Percentiles rank a stretch among this genome's conserved stretches.
These are phyloP conservation scores for Malurus splendens DNA, from an alignment of 2,797 vertebrate species.

Conservation along the genomic window DNA sequence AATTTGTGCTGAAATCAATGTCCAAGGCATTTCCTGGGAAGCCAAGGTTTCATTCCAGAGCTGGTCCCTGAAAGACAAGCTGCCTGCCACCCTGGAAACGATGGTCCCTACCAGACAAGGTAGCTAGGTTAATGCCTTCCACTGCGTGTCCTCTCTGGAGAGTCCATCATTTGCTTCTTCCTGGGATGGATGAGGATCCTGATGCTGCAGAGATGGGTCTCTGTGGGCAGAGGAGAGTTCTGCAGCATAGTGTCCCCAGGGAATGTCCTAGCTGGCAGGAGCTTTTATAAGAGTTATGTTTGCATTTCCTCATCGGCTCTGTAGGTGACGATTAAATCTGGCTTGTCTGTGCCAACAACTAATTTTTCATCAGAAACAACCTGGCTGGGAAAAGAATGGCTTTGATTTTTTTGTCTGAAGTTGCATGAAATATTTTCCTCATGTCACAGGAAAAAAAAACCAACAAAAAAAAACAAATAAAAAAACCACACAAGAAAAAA, in stretches of 20 bases:
- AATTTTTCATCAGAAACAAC: not conserved
- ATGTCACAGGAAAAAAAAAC: not conserved
- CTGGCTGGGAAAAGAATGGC: not conserved
- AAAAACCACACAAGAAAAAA: not conserved
- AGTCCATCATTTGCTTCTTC: not conserved
- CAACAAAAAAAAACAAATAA: not conserved
- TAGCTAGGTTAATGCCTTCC: not conserved
- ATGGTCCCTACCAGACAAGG: not conserved
- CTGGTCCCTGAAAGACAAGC: not conserved
- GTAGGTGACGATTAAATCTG: not conserved
- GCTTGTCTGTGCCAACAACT: not conserved
- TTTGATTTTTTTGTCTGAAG: not conserved
- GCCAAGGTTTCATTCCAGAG: not conserved
- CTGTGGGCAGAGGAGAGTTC: not conserved
- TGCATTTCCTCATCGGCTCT: not conserved
- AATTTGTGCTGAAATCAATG: not conserved
- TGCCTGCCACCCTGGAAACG: not conserved
- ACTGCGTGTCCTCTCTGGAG: not conserved
- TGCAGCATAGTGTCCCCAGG: not conserved
- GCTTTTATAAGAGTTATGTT: not conserved
- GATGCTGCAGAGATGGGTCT: not conserved
- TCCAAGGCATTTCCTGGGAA: not conserved
- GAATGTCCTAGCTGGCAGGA: not conserved
- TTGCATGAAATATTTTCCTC: not conserved
- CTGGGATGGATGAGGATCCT: not conserved